Evolutionary conservation across 1,140 invertebrate genomes (phyloP), one percentile per base, ranked within the genome.

Genomic region (Drosophila pectinifera): DNA sequence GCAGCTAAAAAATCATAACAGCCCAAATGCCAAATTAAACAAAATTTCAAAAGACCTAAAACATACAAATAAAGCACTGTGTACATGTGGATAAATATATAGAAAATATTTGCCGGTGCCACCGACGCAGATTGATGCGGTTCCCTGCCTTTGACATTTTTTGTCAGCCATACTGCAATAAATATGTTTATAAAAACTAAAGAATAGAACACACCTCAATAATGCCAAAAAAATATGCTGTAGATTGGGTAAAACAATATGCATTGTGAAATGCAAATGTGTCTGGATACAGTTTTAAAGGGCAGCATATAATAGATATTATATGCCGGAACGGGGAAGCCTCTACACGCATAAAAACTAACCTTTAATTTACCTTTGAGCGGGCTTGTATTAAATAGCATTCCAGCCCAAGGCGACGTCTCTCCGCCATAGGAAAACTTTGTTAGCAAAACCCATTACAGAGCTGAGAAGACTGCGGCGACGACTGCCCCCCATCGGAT

Each of bases 151-250:
- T 79, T 83, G 83, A 76, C 84, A 79, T 64, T 86, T 86, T 79
- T 62, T 78, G 55, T 42, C 39, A 45, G 49, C 39, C 59, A 48
- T 54, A 53, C 36, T 58, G 64, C 76, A 69, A 76, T 76, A 73
- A 86, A 83, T 88, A 80, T 83, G 73, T 84, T 88, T 75, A 64
- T 75, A 59, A 59, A 78, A 70, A 57, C 69, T 69, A 79, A 84
- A 70, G 67, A 86, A 81, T 73, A 56, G 34, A 63, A 42, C 38
- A 18, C 38, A 13, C 42, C 36, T 20, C 38, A 36, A 73, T 62
- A 48, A 46, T 39, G 45, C 4, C 49, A 10, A 55, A 38, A 55
- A 70, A 67, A 49, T 42, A 64, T 39, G 31, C 18, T 31, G 28
- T 24, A 49, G 18, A 63, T 63, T 51, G 45, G 20, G 45, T 41